These are phyloP conservation scores for Eudyptes chrysolophus DNA, from an alignment of 2,113 vertebrate genomes.

Conservation along the genomic window DNA sequence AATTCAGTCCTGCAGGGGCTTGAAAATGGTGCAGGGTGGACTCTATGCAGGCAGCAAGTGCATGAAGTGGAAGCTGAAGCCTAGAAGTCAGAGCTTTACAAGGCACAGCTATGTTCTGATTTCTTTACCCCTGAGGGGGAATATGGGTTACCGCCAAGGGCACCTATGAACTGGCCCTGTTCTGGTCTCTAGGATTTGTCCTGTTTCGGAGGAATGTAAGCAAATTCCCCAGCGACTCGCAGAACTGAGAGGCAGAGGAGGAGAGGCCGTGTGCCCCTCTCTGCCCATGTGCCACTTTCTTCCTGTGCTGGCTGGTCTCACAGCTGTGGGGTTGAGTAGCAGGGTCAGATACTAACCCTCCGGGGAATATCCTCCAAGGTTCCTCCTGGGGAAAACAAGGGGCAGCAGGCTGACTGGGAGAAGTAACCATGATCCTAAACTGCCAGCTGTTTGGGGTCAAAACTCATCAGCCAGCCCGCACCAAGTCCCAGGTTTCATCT, in stretches of 20 bases:
- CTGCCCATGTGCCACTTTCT: background rate
- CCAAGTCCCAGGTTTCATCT: background rate
- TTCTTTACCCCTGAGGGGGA: constrained; percentile 16
- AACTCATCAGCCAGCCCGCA: background rate
- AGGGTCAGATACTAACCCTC: background rate
- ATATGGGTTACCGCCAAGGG: constrained; percentile 46
- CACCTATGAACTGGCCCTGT: constrained; percentile 31
- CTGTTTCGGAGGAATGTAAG: constrained; percentile 18
- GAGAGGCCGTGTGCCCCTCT: background rate
- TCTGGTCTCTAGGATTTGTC: constrained; percentile 22
- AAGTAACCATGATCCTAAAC: background rate
- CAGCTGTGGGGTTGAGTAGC: background rate
- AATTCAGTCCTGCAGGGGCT: background rate
- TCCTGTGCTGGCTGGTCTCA: background rate
- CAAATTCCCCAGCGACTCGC: background rate
- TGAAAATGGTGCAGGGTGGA: background rate
- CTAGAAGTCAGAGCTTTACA: background rate
- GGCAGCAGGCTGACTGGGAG: background rate
- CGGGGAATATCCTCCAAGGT: background rate
- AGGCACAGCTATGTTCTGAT: background rate
- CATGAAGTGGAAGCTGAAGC: background rate
- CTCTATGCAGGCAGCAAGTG: background rate
- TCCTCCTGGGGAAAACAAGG: background rate
- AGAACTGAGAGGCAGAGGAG: background rate
- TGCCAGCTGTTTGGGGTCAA: background rate